Evolutionary conservation across 2,888 invertebrate genomes (phyloP), one percentile per base, ranked within the genome.

Genomic region (Halocaridina rubra): DNA sequence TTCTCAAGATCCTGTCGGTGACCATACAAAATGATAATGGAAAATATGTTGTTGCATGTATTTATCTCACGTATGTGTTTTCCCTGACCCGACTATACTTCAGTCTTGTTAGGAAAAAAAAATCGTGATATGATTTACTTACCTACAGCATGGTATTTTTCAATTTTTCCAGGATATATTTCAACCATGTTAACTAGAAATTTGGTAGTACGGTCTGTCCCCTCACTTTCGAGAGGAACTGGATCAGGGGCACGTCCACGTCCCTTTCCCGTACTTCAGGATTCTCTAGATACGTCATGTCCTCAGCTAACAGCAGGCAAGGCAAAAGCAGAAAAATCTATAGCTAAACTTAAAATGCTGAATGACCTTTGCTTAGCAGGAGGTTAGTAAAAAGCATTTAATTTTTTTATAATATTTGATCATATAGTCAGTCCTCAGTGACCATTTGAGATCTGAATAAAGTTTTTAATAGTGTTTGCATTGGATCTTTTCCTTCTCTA

Each of bases 181-280:
- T 75, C 29, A 59, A 10, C 39, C 61, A 79, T 79, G 79, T 46
- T 79, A n/a, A 27, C 53, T 29, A 79, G 67, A 53, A 53, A 53
- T 1, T 4, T 53, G 53, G 53, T 53, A 1, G 16, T 16, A 3
- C 16, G 53, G 4, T n/a, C 53, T 0, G 53, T 19, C 16, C 19
- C 53, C 19, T 10, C 53, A 3, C 53, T 53, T 13, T n/a, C 53
- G n/a, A 53, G 53, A 3, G 19, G 16, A n/a, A n/a, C 19, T 2
- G 16, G n/a, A 10, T n/a, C 53, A 3, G 16, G n/a, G 4, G 19
- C 53, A 3, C 30, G 22, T 13, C n/a, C 27, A 0, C 67, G 80
- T 19, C 87, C 87, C 13, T 87, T 87, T 69, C 84, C 85, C 39
- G 29, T 80, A 7, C 77, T 87, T n/a, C 79, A 75, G 29, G 87